Percentiles rank a stretch among this genome's conserved stretches.
phyloP scores from a whole-genome alignment of 2,113 vertebrate genomes.

The Vidua macroura region DNA sequence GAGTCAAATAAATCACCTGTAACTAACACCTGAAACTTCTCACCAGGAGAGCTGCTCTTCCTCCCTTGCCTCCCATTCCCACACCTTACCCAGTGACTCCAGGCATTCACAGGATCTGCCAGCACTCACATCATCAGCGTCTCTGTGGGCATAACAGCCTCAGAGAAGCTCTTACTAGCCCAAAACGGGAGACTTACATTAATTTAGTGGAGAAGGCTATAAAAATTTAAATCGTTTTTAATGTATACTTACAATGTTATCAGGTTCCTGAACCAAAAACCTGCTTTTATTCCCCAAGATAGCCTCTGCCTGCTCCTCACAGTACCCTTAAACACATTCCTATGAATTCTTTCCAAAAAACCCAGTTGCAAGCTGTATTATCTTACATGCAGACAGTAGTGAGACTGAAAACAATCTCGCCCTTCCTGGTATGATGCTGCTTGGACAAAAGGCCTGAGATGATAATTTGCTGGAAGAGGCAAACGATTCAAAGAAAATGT shows the following conservation, averaged over 20 bases:
- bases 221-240: not conserved
- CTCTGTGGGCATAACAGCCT: not conserved
- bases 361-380: not conserved
- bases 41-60: not conserved
- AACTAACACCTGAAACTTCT: not conserved
- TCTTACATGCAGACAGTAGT: not conserved
- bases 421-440: not conserved
- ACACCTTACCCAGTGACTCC: slow-evolving; percentile 18
- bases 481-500: not conserved
- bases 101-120: not conserved
- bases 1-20: not conserved
- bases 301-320: not conserved
- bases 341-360: not conserved
- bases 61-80: not conserved
- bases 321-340: not conserved
- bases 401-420: not conserved
- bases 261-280: not conserved
- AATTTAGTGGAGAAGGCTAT: not conserved
- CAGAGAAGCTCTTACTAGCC: not conserved
- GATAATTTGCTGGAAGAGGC: not conserved
- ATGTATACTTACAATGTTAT: not conserved
- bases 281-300: not conserved
- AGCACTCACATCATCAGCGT: not conserved
- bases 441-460: not conserved
- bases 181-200: not conserved